Evolutionary conservation across 1,140 invertebrate species (phyloP), one percentile per base, ranked within the genome.

Genomic region (Halictus rubicundus): DNA sequence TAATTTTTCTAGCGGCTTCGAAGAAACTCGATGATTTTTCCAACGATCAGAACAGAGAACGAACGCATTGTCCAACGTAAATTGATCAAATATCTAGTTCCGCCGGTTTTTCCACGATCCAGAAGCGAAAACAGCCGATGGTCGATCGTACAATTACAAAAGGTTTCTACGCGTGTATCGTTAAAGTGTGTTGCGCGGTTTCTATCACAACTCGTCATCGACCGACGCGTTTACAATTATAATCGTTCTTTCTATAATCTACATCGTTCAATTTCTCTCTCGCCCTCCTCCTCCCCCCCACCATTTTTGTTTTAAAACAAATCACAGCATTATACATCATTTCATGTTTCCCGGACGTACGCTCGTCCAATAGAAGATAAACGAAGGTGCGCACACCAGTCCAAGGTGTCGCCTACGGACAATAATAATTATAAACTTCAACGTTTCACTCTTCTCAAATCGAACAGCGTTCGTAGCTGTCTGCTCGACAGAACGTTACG

Each of bases 311-410:
- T 54, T 78, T 64, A 78, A 78, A 78, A 78, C 68, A 78, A 78
- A 78, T 78, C 76, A 78, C 76, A 78, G 76, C 76, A 78, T 78
- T 78, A 32, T 78, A 64, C 68, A 72, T 64, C 68, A 78, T 78
- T 78, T 2, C 60, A 27, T 69, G 49, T 57, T 21, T 64, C 75
- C n/a, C 59, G 57, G 32, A 71, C 54, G 68, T 76, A 27, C 70
- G 21, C 21, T 32, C 59, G 16, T 49, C 27, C 57, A n/a, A 52
- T 59, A 63, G 46, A 25, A 52, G 61, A 23, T 54, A 60, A 46
- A 49, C n/a, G 21, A 42, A 19, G 19, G 66, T 16, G 61, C 68
- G 42, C 27, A 52, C 68, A 25, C 19, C 23, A 49, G 42, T 68
- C 52, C 25, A 68, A 76, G 66, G 25, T 59, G 37, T 25, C 39